Evolutionary conservation across 2,113 vertebrate species (phyloP), one percentile per base, ranked within the genome.

Genomic region (Nerophis ophidion): DNA sequence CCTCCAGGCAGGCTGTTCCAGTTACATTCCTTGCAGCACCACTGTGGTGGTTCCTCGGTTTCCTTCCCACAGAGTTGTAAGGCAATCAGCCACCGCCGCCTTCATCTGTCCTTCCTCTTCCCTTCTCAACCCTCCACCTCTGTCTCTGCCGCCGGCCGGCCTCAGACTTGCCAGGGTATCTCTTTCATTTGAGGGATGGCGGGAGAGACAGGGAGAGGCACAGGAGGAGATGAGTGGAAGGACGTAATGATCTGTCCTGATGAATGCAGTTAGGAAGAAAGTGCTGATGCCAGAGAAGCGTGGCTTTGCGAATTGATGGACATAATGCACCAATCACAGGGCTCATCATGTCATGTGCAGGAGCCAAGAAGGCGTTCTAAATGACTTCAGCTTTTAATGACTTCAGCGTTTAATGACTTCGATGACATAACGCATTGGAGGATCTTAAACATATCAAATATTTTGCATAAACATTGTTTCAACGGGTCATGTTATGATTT

Each of bases 231-330:
- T 53, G 63, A 69, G 66, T 73, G 74, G 72, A 72, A 76, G 72
- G 80, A 81, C 73, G 77, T 81, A 86, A 89, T 87, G 86, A 85
- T 87, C 83, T 75, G 71, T 72, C 60, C 76, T 87, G 86, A 89
- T 89, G 84, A 85, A 87, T 84, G 78, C 68, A 71, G 84, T 81
- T 81, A 68, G 72, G 64, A 67, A 61, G 75, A 76, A 86, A 86
- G 83, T 84, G 88, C 87, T 86, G 81, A 88, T 57, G 52, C 76
- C 47, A 71, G 60, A 36, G 63, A 81, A 80, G 80, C 66, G 53
- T 57, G 72, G 76, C 74, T 67, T 73, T 72, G 60, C 70, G 67
- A 68, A 59, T 50, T 76, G 64, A 70, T 69, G 69, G 72, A 67
- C 67, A 67, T 74, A 70, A 72, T 61, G 75, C 81, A 82, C 79